Conservation (phyloP, 2,113 vertebrate genomes). For the Oceanodroma tethys region DNA sequence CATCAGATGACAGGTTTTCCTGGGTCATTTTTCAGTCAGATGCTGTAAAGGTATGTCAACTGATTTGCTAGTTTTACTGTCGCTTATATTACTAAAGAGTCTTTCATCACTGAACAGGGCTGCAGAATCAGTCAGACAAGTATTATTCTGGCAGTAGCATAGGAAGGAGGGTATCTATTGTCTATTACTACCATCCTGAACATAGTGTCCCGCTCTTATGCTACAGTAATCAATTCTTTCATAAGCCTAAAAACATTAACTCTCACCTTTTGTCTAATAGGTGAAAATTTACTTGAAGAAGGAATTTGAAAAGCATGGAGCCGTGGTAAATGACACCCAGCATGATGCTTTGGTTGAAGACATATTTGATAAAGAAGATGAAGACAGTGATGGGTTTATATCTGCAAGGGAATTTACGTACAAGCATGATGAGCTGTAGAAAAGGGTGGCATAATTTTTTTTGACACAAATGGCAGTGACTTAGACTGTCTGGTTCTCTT, state of each 20-base stretch:
- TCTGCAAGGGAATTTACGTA: slow-evolving; percentile 96
- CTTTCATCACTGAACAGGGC: neutral
- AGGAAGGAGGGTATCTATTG: neutral
- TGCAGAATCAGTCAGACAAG: neutral
- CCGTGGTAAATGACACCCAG: slow-evolving; percentile 89
- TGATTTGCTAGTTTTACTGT: neutral
- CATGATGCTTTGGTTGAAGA: slow-evolving; percentile 90
- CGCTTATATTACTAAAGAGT: neutral
- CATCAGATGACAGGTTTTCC: neutral
- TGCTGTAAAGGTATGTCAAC: neutral
- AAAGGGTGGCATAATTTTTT: neutral
- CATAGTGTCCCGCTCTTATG: neutral
- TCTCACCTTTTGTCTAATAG: slow-evolving; percentile 64
- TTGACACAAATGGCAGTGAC: neutral
- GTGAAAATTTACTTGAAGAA: slow-evolving; percentile 92
- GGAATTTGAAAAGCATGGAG: slow-evolving; percentile 91
- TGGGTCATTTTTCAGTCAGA: neutral
- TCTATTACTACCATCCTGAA: neutral
- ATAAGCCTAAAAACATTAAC: neutral
- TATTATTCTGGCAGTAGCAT: neutral
- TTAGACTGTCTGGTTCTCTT: slow-evolving; percentile 34
- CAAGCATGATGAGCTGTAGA: slow-evolving; percentile 91
- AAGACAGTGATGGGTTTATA: slow-evolving; percentile 92
- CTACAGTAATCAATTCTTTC: neutral
- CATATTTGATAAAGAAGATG: slow-evolving; percentile 95